A percentile compares a stretch with the other conserved stretches of the same genome.
Evolutionary conservation across 2,797 vertebrate genomes (phyloP).

Genomic region (Phataginus tricuspis): DNA sequence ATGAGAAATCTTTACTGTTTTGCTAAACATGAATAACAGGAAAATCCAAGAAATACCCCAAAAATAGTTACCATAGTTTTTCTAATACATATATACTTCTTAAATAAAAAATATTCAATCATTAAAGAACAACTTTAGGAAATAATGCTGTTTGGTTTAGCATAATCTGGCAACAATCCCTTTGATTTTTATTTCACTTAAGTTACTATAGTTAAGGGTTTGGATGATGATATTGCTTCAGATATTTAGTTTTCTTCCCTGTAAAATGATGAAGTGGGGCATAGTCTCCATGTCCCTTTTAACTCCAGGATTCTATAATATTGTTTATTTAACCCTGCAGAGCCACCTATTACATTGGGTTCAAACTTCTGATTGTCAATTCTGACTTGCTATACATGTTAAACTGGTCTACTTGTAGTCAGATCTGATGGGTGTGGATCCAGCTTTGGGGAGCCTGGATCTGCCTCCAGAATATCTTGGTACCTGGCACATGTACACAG

Average conservation of each 20-base stretch:
- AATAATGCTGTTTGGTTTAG: constrained; percentile 28
- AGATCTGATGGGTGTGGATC: background rate
- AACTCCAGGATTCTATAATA: background rate
- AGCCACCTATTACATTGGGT: constrained; percentile 20
- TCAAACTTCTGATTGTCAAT: constrained; percentile 20
- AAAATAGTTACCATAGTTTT: background rate
- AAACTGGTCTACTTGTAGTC: constrained; percentile 51
- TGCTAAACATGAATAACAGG: background rate
- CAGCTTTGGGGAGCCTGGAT: background rate
- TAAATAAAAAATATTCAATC: constrained; percentile 29
- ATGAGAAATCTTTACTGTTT: constrained; percentile 12
- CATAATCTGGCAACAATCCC: background rate
- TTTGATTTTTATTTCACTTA: constrained; percentile 11
- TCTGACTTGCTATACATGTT: constrained; percentile 56
- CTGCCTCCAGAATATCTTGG: background rate
- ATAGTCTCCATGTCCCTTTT: constrained; percentile 11
- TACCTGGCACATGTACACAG: background rate
- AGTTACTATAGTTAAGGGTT: background rate
- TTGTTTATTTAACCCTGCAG: constrained; percentile 42
- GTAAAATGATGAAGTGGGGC: background rate
- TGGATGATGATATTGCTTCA: constrained; percentile 43
- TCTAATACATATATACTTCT: constrained; percentile 12
- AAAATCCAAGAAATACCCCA: background rate
- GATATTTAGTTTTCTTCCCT: background rate
- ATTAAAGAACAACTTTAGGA: constrained; percentile 37